A percentile compares a stretch with the other conserved stretches of the same genome.
These are phyloP conservation scores for Leptonema lineaticorne DNA, from an alignment of 1,140 invertebrate species.

Conservation along the genomic window DNA sequence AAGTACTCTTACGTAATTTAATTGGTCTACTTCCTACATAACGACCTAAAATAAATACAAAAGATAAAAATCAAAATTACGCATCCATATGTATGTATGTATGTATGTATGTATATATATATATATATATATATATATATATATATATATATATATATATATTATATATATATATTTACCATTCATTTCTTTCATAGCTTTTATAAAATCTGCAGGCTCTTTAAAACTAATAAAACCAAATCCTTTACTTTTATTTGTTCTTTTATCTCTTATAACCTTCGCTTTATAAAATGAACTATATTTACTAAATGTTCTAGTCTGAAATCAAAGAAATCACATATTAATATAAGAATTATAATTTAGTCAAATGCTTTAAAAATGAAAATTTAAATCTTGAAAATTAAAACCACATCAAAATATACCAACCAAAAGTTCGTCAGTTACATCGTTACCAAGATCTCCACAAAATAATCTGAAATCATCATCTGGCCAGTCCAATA, in stretches of 20 bases:
- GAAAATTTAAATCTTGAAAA: background rate
- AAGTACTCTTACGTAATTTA: conserved; percentile 94
- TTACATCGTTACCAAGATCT: conserved; percentile 98
- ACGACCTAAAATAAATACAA: conserved; percentile 63
- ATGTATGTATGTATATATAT: background rate
- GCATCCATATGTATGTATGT: background rate
- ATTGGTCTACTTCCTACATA: conserved; percentile 98
- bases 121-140: conserved; percentile 10
- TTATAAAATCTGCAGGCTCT: conserved; percentile 96
- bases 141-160: conserved; percentile 22
- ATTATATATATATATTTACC: conserved; percentile 57
- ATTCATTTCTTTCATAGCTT: conserved; percentile 98
- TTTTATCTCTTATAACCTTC: conserved; percentile 93
- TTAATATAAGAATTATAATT: conserved; percentile 9
- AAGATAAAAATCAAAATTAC: background rate
- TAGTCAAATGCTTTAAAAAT: background rate
- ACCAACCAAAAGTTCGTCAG: conserved; percentile 86
- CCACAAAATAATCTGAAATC: conserved; percentile 99
- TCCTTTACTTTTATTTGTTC: conserved; percentile 97
- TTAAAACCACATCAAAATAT: background rate
- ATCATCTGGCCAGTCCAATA: conserved; percentile 92
- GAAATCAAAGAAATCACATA: conserved; percentile 25
- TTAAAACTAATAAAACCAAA: conserved; percentile 99
- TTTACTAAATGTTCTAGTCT: conserved; percentile 87
- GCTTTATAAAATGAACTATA: conserved; percentile 94